phyloP scores from a whole-genome alignment of 2,888 invertebrate genomes.

The Luperina nickerlii region DNA sequence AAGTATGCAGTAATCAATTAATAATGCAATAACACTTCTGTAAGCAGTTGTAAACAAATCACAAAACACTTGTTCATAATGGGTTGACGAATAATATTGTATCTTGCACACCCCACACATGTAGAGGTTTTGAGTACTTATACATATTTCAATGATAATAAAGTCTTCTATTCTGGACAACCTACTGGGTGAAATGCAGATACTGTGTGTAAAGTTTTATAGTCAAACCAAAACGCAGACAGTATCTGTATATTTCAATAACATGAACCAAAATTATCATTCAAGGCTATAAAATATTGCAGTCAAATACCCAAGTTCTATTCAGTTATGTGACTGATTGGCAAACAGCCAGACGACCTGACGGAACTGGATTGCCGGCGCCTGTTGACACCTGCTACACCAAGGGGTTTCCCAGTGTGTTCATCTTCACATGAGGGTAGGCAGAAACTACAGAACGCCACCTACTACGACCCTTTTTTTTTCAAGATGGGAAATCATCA shows the following conservation, averaged over 20 bases:
- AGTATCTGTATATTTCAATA: not conserved
- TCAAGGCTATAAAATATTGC: not conserved
- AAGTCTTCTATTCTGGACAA: too few species aligned
- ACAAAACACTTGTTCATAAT: not conserved
- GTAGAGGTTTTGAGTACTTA: not conserved
- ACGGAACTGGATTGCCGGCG: not conserved
- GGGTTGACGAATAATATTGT: not conserved
- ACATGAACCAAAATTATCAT: not conserved
- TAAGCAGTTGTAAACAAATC: not conserved
- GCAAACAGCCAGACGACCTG: constrained; percentile 14
- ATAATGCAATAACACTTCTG: constrained; percentile 8
- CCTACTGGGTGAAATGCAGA: too few species aligned
- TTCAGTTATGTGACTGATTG: constrained; percentile 1
- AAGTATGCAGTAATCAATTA: not conserved
- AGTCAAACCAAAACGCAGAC: too few species aligned
- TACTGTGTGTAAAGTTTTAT: too few species aligned
- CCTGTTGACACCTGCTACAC: not conserved
- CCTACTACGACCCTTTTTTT: too few species aligned
- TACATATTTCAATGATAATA: not conserved
- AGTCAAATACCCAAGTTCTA: not conserved
- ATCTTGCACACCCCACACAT: too few species aligned
- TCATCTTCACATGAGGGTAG: too few species aligned
- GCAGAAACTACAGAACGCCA: not conserved
- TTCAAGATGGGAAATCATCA: too few species aligned
- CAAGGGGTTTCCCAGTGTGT: not conserved